Conservation (phyloP, 2,797 vertebrate species). For the Urocyon cinereoargenteus region DNA sequence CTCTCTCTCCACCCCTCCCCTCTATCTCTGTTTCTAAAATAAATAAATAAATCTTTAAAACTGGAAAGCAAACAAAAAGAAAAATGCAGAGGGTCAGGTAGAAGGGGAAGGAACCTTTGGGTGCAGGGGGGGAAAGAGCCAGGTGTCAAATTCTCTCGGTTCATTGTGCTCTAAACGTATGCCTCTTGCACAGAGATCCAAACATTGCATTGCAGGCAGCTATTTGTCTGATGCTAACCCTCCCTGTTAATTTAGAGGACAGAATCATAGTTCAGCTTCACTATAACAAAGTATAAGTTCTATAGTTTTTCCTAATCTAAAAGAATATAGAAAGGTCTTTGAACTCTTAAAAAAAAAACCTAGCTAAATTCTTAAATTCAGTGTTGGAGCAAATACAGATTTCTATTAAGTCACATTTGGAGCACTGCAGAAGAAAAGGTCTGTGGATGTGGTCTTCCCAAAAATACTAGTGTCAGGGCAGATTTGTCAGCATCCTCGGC, state of each 20-base stretch:
- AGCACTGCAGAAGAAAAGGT: not conserved
- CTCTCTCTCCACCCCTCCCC: not conserved
- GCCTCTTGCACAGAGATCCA: not conserved
- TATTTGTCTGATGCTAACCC: not conserved
- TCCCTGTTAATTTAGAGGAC: not conserved
- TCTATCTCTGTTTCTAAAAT: not conserved
- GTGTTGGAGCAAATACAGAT: not conserved
- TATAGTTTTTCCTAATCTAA: constrained; percentile 19
- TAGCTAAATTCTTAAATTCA: not conserved
- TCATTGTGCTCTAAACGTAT: not conserved
- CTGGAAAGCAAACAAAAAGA: not conserved
- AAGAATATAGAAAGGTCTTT: not conserved
- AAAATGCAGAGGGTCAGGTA: not conserved
- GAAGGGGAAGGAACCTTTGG: not conserved
- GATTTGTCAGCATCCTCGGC: not conserved
- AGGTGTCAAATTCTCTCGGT: not conserved
- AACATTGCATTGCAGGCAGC: not conserved
- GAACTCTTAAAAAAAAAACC: not conserved
- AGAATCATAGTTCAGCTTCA: not conserved
- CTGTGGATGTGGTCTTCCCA: not conserved
- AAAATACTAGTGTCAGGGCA: not conserved
- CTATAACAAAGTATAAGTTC: not conserved
- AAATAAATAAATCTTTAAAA: not conserved
- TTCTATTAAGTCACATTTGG: not conserved
- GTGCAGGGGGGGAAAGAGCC: not conserved